These are phyloP conservation scores for Sceliomorpha sp. DNA, from an alignment of 2,888 invertebrate genomes.

Conservation along the genomic window DNA sequence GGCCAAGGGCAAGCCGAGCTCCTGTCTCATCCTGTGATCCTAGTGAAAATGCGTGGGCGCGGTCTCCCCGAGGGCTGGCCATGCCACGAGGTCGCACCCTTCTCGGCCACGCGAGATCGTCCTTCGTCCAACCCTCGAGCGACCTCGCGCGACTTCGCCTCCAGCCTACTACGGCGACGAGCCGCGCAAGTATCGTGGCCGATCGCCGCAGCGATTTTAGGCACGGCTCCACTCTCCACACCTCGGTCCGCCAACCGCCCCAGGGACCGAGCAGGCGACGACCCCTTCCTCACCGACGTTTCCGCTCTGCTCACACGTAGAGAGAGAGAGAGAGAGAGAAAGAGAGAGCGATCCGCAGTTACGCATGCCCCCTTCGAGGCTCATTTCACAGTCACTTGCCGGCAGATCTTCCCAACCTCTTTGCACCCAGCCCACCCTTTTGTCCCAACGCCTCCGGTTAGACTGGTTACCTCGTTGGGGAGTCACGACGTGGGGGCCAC, in stretches of 20 bases:
- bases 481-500: constrained; percentile 7
- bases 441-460: constrained; percentile 38
- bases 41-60: constrained; percentile 80
- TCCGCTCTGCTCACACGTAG: too few species aligned
- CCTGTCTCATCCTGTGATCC: constrained; percentile 75
- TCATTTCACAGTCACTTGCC: constrained; percentile 31
- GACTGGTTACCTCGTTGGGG: too few species aligned
- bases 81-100: constrained; percentile 77
- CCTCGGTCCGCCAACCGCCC: constrained; percentile 44
- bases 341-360: constrained; percentile 55
- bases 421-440: constrained; percentile 38
- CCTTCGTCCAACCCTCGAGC: constrained; percentile 69
- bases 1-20: constrained; percentile 72
- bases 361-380: constrained; percentile 36
- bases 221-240: constrained; percentile 9
- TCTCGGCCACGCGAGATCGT: constrained; percentile 72
- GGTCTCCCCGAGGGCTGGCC: constrained; percentile 80
- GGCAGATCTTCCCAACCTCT: constrained; percentile 32
- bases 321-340: too few species aligned
- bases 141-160: constrained; percentile 53
- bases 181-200: constrained; percentile 7
- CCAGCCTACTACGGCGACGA: constrained; percentile 26
- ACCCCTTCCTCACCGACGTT: too few species aligned
- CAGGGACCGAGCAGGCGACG: too few species aligned
- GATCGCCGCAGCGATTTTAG: constrained; percentile 5